A percentile compares a stretch with the other conserved stretches of the same genome.
phyloP scores from a whole-genome alignment of 2,797 vertebrate species.

The Tapera naevia region DNA sequence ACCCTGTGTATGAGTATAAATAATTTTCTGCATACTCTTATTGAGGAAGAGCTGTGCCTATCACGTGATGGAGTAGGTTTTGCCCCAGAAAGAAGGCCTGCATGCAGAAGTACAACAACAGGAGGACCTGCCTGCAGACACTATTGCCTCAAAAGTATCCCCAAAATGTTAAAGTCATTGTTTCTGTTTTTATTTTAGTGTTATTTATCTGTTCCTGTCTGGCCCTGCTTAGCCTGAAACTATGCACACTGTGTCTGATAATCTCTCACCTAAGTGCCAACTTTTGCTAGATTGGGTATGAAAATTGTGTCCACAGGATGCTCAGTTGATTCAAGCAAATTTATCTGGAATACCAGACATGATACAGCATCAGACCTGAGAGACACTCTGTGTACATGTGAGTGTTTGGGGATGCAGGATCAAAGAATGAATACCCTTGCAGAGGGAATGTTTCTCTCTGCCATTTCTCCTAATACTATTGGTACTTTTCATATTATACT shows the following conservation, averaged over 20 bases:
- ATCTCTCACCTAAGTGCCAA: not conserved
- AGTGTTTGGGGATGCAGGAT: not conserved
- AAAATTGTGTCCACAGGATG: not conserved
- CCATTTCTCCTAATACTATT: not conserved
- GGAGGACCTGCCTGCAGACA: not conserved
- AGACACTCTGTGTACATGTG: accelerated
- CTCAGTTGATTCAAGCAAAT: not conserved
- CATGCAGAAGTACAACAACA: not conserved
- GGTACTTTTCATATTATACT: not conserved
- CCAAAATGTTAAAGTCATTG: not conserved
- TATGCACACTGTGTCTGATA: not conserved
- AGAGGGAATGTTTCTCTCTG: not conserved
- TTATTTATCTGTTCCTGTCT: not conserved
- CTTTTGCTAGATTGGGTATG: not conserved
- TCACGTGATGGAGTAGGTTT: not conserved
- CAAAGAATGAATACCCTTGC: not conserved
- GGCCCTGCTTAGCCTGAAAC: not conserved
- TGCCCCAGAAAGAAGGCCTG: not conserved
- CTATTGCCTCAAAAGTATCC: not conserved
- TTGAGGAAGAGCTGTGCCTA: not conserved
- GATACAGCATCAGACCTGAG: too few relatives aligned
- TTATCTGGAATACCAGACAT: not conserved
- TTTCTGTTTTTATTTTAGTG: not conserved
- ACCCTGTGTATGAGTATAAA: not conserved
- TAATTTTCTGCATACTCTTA: not conserved